phyloP scores from a whole-genome alignment of 2,113 vertebrate genomes.

The Nyctibius bracteatus region DNA sequence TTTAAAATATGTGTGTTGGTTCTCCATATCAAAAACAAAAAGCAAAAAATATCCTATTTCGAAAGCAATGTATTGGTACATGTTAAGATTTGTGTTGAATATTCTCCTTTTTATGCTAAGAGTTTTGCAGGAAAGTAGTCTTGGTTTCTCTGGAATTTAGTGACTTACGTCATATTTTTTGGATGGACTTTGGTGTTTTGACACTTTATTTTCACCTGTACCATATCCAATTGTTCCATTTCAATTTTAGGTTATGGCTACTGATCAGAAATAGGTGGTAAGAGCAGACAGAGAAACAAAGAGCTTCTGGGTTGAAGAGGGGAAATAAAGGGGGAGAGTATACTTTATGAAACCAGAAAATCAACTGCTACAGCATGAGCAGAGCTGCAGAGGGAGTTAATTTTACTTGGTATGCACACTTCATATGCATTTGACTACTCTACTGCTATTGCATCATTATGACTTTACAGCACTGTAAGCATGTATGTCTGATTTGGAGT shows the following conservation, averaged over 20 bases:
- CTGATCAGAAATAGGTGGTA: background rate
- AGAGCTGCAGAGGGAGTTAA: background rate
- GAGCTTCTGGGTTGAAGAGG: background rate
- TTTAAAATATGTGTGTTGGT: background rate
- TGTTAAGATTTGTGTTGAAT: background rate
- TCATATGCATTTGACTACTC: background rate
- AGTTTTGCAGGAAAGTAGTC: background rate
- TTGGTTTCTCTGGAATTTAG: background rate
- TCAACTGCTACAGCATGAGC: background rate
- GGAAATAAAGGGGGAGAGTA: background rate
- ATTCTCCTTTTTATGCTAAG: background rate
- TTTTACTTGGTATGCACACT: background rate
- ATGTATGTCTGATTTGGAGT: background rate
- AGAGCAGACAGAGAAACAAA: background rate
- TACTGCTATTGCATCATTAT: background rate
- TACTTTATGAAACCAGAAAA: background rate
- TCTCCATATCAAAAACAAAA: background rate
- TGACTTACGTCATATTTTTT: background rate
- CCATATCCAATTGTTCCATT: background rate
- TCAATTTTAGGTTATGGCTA: background rate
- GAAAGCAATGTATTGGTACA: background rate
- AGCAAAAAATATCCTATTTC: background rate
- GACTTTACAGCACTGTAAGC: background rate
- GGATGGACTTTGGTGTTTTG: background rate
- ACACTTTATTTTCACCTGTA: background rate